Conservation (phyloP, 2,797 vertebrate species). For the Helostoma temminkii region DNA sequence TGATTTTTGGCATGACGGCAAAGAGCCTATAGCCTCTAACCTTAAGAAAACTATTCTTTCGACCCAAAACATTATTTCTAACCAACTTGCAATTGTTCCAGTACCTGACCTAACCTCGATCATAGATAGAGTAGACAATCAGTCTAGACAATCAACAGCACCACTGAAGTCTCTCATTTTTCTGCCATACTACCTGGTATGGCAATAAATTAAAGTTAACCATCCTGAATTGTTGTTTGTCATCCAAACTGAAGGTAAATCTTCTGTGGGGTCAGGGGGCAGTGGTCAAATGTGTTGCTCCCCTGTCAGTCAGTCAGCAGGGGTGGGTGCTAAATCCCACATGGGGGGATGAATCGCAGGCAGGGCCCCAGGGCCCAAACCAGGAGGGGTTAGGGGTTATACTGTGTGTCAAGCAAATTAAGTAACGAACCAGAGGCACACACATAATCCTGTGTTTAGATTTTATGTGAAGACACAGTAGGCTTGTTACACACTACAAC, state of each 20-base stretch:
- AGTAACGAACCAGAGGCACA: background rate
- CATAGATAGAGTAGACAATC: no score
- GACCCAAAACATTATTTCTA: no score
- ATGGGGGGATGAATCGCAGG: background rate
- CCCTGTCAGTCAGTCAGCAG: constrained; percentile 6
- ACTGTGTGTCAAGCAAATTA: background rate
- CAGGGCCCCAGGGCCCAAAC: background rate
- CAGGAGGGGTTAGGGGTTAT: constrained; percentile 26
- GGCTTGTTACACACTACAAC: background rate
- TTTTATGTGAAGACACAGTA: background rate
- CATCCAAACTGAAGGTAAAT: background rate
- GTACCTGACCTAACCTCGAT: no score
- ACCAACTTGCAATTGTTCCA: no score
- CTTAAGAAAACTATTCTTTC: no score
- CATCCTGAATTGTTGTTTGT: background rate
- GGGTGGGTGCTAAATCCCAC: constrained; percentile 6
- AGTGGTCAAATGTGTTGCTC: background rate
- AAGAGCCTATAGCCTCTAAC: no score
- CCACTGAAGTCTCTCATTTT: no score
- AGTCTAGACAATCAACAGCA: no score
- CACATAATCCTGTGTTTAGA: constrained; percentile 13
- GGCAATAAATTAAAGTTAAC: background rate
- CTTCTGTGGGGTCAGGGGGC: no score
- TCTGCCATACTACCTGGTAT: no score
- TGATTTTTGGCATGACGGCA: no score